A percentile compares a stretch with the other conserved stretches of the same genome.
These are phyloP conservation scores for Caenorhabditis macrosperma DNA, from an alignment of 2,888 invertebrate genomes.

Conservation along the genomic window DNA sequence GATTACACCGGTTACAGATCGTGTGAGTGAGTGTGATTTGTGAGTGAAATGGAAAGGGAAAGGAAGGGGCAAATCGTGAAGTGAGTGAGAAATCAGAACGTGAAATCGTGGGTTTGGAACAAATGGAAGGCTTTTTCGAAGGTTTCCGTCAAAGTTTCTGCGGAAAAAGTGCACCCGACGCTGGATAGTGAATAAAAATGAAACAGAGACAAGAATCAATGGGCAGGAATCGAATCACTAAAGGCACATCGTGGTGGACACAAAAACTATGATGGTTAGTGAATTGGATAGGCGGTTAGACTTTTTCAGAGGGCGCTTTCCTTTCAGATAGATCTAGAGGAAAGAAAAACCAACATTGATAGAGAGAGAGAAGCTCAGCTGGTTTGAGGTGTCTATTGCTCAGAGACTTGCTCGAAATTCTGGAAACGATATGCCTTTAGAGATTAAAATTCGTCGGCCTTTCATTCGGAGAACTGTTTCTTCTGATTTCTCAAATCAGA, in stretches of 20 bases:
- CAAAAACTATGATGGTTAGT: constrained; percentile 57
- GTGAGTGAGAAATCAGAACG: constrained; percentile 20
- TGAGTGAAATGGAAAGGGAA: constrained; percentile 26
- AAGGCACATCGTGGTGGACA: constrained; percentile 62
- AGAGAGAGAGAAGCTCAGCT: constrained; percentile 55
- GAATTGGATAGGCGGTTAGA: constrained; percentile 48
- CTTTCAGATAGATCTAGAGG: constrained; percentile 29
- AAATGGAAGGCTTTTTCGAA: no score
- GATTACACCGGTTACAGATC: constrained; percentile 11
- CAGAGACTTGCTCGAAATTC: constrained; percentile 62
- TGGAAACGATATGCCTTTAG: constrained; percentile 64
- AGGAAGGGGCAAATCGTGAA: constrained; percentile 16
- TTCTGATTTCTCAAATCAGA: neutral
- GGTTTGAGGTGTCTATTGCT: constrained; percentile 54
- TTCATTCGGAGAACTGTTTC: neutral
- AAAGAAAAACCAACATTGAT: constrained; percentile 57
- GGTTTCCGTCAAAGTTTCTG: neutral
- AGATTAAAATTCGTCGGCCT: constrained; percentile 32
- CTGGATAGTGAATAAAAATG: constrained; percentile 14
- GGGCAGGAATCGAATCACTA: constrained; percentile 57
- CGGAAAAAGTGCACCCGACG: constrained; percentile 15
- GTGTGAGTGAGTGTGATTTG: constrained; percentile 20
- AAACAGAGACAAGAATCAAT: constrained; percentile 47
- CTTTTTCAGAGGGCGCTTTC: constrained; percentile 25
- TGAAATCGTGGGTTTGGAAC: constrained; percentile 1